Evolutionary conservation across 2,797 vertebrate genomes (phyloP).

Genomic region (Oryzias sinensis): DNA sequence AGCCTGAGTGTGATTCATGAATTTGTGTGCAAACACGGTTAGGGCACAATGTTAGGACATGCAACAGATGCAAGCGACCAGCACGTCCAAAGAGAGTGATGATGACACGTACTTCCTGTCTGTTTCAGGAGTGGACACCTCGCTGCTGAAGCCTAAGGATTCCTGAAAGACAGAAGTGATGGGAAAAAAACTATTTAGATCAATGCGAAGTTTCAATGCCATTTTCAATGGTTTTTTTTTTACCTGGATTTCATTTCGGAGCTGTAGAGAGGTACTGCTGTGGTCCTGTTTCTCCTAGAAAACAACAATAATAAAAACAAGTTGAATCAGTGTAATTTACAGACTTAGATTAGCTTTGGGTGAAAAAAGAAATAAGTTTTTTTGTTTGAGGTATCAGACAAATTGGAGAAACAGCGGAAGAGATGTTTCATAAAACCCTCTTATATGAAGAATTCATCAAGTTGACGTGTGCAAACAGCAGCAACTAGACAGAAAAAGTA

Average conservation of each 20-base stretch:
- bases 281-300: constrained; percentile 90
- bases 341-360: not conserved
- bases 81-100: not conserved
- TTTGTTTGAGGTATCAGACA: not conserved
- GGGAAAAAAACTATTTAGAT: not conserved
- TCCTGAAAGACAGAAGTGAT: constrained; percentile 77
- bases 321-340: constrained; percentile 10
- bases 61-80: constrained; percentile 39
- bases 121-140: constrained; percentile 91
- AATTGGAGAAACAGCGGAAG: constrained; percentile 6
- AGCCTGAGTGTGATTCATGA: constrained; percentile 21
- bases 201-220: not conserved
- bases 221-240: constrained; percentile 24
- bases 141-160: constrained; percentile 89
- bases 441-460: constrained; percentile 21
- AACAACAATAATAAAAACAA: constrained; percentile 5
- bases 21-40: not conserved
- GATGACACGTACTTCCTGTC: constrained; percentile 89
- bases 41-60: constrained; percentile 47
- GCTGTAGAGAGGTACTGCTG: constrained; percentile 86
- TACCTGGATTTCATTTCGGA: constrained; percentile 94
- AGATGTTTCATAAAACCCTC: constrained; percentile 12
- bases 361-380: not conserved
- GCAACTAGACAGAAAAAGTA: constrained; percentile 7
- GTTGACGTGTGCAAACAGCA: constrained; percentile 23